These are phyloP conservation scores for Nylanderia fulva DNA, from an alignment of 1,140 invertebrate genomes.

Conservation along the genomic window DNA sequence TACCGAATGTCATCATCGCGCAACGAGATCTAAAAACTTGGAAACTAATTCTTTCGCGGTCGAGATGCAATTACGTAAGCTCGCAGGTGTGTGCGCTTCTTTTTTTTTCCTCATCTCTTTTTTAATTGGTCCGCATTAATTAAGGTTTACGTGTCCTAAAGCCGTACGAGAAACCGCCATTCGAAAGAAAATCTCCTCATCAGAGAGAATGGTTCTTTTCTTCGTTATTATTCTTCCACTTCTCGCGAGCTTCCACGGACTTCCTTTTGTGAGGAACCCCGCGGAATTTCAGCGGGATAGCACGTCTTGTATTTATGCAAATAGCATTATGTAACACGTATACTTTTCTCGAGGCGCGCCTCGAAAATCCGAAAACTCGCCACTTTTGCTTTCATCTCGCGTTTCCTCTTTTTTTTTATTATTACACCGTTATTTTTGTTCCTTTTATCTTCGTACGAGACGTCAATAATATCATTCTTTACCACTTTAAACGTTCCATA, in stretches of 20 bases:
- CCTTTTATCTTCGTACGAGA: conserved; percentile 11
- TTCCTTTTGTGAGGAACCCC: conserved; percentile 2
- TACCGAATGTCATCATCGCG: not conserved
- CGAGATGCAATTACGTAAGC: conserved; percentile 8
- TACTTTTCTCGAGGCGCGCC: not conserved
- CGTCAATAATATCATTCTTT: conserved; percentile 29
- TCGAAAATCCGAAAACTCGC: not conserved
- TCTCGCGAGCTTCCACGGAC: not conserved
- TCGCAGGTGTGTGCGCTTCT: not conserved
- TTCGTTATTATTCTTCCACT: conserved; percentile 45
- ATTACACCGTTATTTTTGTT: not conserved
- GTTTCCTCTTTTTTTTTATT: not conserved
- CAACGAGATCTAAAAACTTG: conserved; percentile 27
- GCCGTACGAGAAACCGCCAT: not conserved
- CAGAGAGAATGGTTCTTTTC: conserved; percentile 8
- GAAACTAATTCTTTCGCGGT: not conserved
- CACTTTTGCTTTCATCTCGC: not conserved
- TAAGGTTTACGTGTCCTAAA: conserved; percentile 63
- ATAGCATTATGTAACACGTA: conserved; percentile 24
- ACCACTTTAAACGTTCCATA: not conserved
- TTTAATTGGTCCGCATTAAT: conserved; percentile 74
- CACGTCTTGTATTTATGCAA: conserved; percentile 36
- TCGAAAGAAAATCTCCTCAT: conserved; percentile 23
- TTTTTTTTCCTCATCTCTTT: conserved; percentile 46
- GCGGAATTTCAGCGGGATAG: conserved; percentile 20